Base-by-base conservation (phyloP, 2,888 invertebrate genomes). In the Drosophila cracens region DNA sequence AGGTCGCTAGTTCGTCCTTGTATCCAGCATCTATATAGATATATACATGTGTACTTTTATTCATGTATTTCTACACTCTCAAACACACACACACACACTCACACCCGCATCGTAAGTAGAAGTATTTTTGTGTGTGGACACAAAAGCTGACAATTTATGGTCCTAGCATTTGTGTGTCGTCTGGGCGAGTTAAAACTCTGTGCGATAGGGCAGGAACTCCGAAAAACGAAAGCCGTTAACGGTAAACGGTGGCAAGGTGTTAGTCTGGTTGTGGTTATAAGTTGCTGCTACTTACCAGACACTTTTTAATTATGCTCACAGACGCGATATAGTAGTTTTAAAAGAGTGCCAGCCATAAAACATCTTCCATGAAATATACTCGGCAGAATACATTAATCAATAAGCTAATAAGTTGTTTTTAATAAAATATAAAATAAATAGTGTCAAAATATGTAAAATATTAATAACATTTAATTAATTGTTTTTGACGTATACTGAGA, bases 121-220 rank as follows among this genome's bases (percentile, higher is more conserved):
- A 81, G 81, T 60, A 81, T 71, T 65, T 73, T 61, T 79, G 70
- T 70, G 25, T 79, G 67, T 72, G 67, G 73, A 87, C 77, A 90
- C 90, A 77, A 83, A 87, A 87, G 90, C 90, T 79, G 75, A 70
- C 89, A 87, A 90, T 87, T 90, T 90, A 90, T 87, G 70, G 82
- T 68, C 59, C 38, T 64, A 76, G 67, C 67, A 72, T 67, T 69
- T 66, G 72, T 72, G 80, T 65, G 81, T 65, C 81, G 78, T 81
- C 82, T 81, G 81, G 65, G 56, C 72, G 43, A 68, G 51, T 53
- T 68, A 33, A 76, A 83, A 79, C 59, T 77, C 72, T 81, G 74
- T 78, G 81, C 65, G 60, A 62, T 61, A 59, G 46, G 48, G 29
- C 10, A 48, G 16, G 16, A 29, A 33, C 31, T 21, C 34, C 33